Evolutionary conservation across 2,888 invertebrate genomes (phyloP).

Genomic region (Acanthosepion pharaonis): DNA sequence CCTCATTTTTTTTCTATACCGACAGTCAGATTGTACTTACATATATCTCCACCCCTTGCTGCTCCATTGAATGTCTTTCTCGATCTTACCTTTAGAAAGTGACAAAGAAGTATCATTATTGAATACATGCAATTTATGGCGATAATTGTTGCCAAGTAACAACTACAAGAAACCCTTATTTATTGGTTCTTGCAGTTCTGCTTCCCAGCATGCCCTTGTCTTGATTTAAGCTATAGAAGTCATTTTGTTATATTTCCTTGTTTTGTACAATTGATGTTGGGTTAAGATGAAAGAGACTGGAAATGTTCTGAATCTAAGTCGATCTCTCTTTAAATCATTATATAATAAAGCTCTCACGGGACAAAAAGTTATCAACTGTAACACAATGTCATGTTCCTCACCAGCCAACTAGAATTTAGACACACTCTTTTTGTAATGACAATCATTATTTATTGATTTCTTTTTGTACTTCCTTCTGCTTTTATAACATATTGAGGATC

Average conservation of each 20-base stretch:
- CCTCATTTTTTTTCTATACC: not conserved
- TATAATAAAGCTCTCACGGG: not conserved
- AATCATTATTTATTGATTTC: not conserved
- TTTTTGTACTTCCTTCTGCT: not conserved
- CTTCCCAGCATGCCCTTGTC: not conserved
- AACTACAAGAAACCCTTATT: not conserved
- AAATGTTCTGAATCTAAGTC: not conserved
- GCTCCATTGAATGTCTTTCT: not conserved
- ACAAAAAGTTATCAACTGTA: conserved; percentile 3
- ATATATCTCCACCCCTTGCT: not conserved
- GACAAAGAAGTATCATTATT: conserved; percentile 2
- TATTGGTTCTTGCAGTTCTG: not conserved
- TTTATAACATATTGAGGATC: not conserved
- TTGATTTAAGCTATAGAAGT: not conserved
- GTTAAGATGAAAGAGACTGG: not conserved
- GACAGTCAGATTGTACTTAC: not conserved
- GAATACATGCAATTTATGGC: conserved; percentile 20
- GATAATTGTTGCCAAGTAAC: not conserved
- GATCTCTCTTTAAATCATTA: not conserved
- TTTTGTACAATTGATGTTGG: not conserved
- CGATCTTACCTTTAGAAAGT: not conserved
- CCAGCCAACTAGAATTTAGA: not conserved
- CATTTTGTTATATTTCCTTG: not conserved
- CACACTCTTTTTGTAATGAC: not conserved
- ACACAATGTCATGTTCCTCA: not conserved